Evolutionary conservation across 2,113 vertebrate species (phyloP).

Genomic region (Scophthalmus maximus): DNA sequence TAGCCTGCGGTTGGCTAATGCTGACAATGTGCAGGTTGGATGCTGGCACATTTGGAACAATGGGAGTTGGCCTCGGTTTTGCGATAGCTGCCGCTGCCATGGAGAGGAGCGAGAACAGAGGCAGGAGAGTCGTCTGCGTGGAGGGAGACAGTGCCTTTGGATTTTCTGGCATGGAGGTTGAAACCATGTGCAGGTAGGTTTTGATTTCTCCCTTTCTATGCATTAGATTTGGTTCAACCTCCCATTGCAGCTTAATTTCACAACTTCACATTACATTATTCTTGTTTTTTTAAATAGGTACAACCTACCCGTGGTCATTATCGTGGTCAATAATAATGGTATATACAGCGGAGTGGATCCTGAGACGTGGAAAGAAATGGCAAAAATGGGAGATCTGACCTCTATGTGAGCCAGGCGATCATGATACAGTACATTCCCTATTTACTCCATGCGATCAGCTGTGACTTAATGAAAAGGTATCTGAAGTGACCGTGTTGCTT

Average conservation of each 20-base stretch:
- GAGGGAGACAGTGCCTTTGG: slow-evolving; percentile 98
- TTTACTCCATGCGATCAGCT: background rate
- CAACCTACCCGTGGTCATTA: slow-evolving; percentile 90
- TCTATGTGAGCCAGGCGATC: slow-evolving; percentile 75
- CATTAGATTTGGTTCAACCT: background rate
- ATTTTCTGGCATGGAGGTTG: slow-evolving; percentile 98
- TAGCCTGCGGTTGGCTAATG: background rate
- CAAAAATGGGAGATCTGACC: slow-evolving; percentile 86
- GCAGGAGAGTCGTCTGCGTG: slow-evolving; percentile 88
- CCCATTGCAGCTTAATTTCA: background rate
- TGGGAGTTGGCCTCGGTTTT: slow-evolving; percentile 96
- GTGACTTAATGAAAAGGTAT: background rate
- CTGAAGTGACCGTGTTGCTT: background rate
- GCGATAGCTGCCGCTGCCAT: slow-evolving; percentile 92
- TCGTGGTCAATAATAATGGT: slow-evolving; percentile 96
- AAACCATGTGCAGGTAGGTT: slow-evolving; percentile 95
- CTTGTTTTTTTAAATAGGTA: slow-evolving; percentile 82
- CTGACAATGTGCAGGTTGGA: slow-evolving; percentile 87
- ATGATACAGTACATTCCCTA: background rate
- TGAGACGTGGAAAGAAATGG: slow-evolving; percentile 87
- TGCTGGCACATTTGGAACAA: slow-evolving; percentile 97
- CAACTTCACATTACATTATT: background rate
- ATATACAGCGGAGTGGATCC: slow-evolving; percentile 93
- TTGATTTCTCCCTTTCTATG: background rate
- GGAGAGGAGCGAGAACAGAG: slow-evolving; percentile 77